Evolutionary conservation across 2,888 invertebrate genomes (phyloP).

Genomic region (Colostygia pectinataria): DNA sequence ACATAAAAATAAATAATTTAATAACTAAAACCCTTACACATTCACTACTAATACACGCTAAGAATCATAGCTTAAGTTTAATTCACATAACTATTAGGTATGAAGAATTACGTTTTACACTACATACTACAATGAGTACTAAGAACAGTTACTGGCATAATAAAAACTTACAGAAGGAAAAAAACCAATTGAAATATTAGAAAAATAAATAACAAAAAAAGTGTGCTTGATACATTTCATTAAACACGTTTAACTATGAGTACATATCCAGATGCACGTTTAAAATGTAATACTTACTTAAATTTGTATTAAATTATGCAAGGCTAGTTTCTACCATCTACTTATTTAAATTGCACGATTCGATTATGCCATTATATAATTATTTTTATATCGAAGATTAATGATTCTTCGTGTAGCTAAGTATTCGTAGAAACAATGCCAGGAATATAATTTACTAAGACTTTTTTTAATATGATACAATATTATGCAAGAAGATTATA

Average conservation of each 20-base stretch:
- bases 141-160: constrained; percentile 75
- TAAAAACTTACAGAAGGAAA: constrained; percentile 47
- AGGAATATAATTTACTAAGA: constrained; percentile 27
- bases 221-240: constrained; percentile 40
- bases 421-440: constrained; percentile 27
- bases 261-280: constrained; percentile 32
- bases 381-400: constrained; percentile 22
- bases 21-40: constrained; percentile 71
- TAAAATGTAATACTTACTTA: constrained; percentile 32
- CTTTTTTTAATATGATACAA: neutral
- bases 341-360: constrained; percentile 80
- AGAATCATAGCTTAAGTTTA: constrained; percentile 34
- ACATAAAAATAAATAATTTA: constrained; percentile 83
- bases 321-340: constrained; percentile 65
- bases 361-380: constrained; percentile 71
- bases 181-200: constrained; percentile 64
- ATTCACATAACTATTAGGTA: constrained; percentile 19
- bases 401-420: constrained; percentile 23
- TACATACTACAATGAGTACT: constrained; percentile 50
- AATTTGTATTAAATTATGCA: constrained; percentile 54
- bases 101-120: constrained; percentile 34
- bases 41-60: constrained; percentile 74
- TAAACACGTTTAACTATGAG: constrained; percentile 34
- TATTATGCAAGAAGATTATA: neutral
- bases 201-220: constrained; percentile 80